phyloP scores from a whole-genome alignment of 2,113 vertebrate genomes.

The Notechis scutatus region DNA sequence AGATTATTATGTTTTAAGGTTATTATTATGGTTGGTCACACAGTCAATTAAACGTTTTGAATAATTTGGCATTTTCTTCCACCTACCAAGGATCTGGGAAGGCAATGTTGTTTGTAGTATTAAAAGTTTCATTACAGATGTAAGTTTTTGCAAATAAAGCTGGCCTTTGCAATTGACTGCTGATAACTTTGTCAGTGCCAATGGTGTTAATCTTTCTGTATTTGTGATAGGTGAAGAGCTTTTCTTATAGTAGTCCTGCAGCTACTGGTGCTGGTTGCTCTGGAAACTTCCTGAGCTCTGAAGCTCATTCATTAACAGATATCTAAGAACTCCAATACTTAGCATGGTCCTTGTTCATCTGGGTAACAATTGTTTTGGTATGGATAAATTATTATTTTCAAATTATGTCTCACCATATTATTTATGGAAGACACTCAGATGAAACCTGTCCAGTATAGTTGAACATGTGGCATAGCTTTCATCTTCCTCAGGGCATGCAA shows the following conservation, averaged over 20 bases:
- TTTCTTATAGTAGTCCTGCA: neutral
- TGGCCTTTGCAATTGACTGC: neutral
- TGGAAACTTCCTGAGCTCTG: neutral
- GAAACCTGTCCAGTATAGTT: neutral
- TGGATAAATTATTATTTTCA: neutral
- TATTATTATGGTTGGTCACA: neutral
- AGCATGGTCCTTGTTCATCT: neutral
- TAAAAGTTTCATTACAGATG: neutral
- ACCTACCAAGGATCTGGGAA: neutral
- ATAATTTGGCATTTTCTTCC: neutral
- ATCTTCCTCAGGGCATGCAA: neutral
- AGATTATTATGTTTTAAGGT: neutral
- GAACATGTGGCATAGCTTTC: neutral
- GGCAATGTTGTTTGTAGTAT: neutral
- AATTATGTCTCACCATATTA: neutral
- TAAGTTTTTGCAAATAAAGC: neutral
- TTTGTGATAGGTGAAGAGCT: neutral
- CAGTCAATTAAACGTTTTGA: neutral
- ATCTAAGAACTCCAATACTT: neutral
- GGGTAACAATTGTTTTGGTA: neutral
- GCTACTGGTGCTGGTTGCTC: neutral
- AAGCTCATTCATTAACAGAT: neutral
- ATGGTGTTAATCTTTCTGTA: too few species aligned
- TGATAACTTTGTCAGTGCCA: neutral
- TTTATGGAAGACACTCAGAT: neutral